Evolutionary conservation across 2,888 invertebrate species (phyloP), one percentile per base, ranked within the genome.

Genomic region (Vandiemenella viatica): DNA sequence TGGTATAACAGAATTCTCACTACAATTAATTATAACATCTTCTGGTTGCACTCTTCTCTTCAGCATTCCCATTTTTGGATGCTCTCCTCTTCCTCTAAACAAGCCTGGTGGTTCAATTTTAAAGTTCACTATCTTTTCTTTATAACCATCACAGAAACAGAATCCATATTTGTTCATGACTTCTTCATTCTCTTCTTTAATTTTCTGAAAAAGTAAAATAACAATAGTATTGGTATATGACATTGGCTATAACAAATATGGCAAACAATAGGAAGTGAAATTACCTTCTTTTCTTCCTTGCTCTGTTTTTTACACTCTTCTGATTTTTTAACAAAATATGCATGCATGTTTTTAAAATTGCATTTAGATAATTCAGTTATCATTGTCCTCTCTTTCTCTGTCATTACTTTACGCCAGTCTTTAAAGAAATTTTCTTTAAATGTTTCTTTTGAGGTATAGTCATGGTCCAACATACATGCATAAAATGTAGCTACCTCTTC

Each of bases 21-120:
- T 87, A 65, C 97, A 98, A 67, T 99, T 99, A 48, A 99, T 97
- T 45, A 92, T 82, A 4, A 99, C 89, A 70, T 99, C 95, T 67
- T 92, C 90, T 1, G 98, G 93, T 64, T 76, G 68, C 0, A 95
- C 84, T 38, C 98, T 77, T 55, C 74, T 79, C 65, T 99, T 99
- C 52, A 97, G 71, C 82, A 87, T 92, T 18, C 98, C 98, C 92
- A 97, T 97, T 67, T 98, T 98, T 0, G 98, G 98, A 74, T 98
- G 98, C 60, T 96, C 96, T 21, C 98, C 98, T 53, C 98, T 82
- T 15, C 97, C 95, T 61, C 93, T 75, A 65, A 98, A 98, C 44
- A 88, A 63, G 43, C 96, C 96, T 0, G 98, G 98, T 3, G 98
- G 98, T 74, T 99, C 98, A 69, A 98, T 88, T 64, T 86, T 85